Evolutionary conservation across 2,888 invertebrate genomes (phyloP), one percentile per base, ranked within the genome.

Genomic region (Gonocerus acuteangulatus): DNA sequence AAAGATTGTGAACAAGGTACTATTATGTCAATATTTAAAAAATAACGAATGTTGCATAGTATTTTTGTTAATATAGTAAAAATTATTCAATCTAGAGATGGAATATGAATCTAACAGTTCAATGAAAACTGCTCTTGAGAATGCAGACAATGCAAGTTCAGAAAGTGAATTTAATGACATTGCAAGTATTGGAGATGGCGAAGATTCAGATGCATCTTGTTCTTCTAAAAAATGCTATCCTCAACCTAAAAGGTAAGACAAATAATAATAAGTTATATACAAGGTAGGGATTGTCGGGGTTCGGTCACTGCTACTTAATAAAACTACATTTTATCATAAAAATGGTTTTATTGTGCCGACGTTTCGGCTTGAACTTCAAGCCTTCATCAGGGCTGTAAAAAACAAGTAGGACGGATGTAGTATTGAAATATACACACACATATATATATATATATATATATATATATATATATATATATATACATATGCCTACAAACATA

Each of bases 81-180:
- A 27, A 27, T 27, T 27, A 9, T 27, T 6, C 9, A 27, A 27
- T 27, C 4, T 27, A 27, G 78, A 81, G 65, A 80, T 86, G 61
- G 79, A 80, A 45, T 77, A 80, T 15, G 81, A 85, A 62, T 76
- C 80, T 2, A 89, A 89, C 69, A 80, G 83, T 13, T 81, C 83
- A 1, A 80, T 87, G 47, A 75, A 85, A 69, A 78, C 80, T 62
- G 76, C 85, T 62, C 79, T 83, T 72, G 76, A 75, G 62, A 74
- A 74, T 64, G 81, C 81, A 71, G 76, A 81, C 2, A 80, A 81
- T 67, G 73, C 82, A 60, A 82, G 85, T 69, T 78, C 57, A 23
- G 57, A 57, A 23, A 45, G 57, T 57, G 57, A 57, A 32, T 57
- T 45, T n/a, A 57, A 45, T 45, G 60, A 60, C 7, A 51, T 49